Base-by-base conservation (phyloP, 1,140 invertebrate genomes). In the Heliconius eleuchia region DNA sequence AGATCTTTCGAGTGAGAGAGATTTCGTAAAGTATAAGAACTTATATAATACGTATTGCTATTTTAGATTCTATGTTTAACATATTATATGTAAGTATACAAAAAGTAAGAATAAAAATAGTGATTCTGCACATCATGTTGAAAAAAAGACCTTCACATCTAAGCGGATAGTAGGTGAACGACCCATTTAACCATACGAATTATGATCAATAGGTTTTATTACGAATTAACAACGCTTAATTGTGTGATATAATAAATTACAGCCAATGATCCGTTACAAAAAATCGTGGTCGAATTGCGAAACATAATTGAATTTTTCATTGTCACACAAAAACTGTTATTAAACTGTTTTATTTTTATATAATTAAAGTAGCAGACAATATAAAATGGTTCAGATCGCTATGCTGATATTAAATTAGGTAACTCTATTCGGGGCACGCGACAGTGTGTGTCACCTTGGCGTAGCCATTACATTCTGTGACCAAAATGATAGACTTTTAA, bases 401-500 rank as follows among this genome's bases (percentile, higher is more conserved):
- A 30, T 23, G 37, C 73, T 46, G 78, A 79, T 74, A 79, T 74
- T 39, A 71, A 75, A 80, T 80, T 76, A 72, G 71, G 74, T 76
- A 76, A 80, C 30, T 46, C 74, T 73, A 80, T 80, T 71, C 66
- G 30, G 18, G 30, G 70, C 74, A 80, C 79, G 79, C 74, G 37
- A 80, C 74, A 77, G 27, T 78, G 42, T 78, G 39, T 39, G 18
- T 71, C 70, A 82, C 83, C 81, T 86, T 81, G 83, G 75, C 71
- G 71, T 76, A 80, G 57, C 76, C 74, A 81, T 81, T 83, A 80
- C 76, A 75, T 81, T 78, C 78, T 84, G 82, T 82, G 83, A 80
- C 83, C 57, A 79, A 87, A 87, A 89, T 88, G 88, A 86, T 87
- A 85, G 83, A 55, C 73, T 55, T 82, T 84, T 84, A 86, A 87